Evolutionary conservation across 2,888 invertebrate species (phyloP).

Genomic region (Oligia strigilis): DNA sequence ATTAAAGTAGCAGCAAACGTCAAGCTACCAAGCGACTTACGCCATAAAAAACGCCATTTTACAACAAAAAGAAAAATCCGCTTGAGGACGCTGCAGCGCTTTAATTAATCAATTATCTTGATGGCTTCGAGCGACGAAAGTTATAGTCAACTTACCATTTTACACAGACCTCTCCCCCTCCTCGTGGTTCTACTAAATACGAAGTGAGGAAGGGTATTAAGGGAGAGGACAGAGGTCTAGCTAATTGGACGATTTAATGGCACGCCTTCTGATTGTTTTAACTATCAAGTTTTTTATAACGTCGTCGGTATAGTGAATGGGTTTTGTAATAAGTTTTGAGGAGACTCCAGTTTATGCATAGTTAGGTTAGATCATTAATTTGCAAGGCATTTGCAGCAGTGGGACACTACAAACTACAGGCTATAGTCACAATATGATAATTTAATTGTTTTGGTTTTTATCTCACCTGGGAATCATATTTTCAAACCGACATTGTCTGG

Average conservation of each 20-base stretch:
- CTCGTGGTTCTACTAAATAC: constrained; percentile 15
- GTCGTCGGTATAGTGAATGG: constrained; percentile 41
- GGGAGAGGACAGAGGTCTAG: constrained; percentile 55
- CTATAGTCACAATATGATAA: not conserved
- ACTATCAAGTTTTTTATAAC: constrained; percentile 67
- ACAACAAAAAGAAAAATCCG: constrained; percentile 58
- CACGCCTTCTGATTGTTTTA: constrained; percentile 76
- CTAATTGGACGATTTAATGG: constrained; percentile 70
- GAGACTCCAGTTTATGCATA: constrained; percentile 2
- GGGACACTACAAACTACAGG: not conserved
- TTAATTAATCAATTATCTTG: constrained; percentile 82
- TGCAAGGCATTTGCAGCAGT: not conserved
- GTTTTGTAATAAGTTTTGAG: constrained; percentile 36
- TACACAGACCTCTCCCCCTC: constrained; percentile 37
- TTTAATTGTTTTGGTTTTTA: not conserved
- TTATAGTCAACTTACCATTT: constrained; percentile 69
- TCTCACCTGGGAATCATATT: not conserved
- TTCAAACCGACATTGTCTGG: not conserved
- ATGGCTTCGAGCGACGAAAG: constrained; percentile 73
- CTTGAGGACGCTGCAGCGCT: constrained; percentile 72
- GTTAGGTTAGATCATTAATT: not conserved
- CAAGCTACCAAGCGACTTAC: constrained; percentile 33
- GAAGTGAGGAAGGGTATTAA: not conserved
- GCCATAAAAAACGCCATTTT: constrained; percentile 57
- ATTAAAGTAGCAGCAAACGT: constrained; percentile 44